phyloP scores from a whole-genome alignment of 2,113 vertebrate species.

The Pluvialis apricaria region DNA sequence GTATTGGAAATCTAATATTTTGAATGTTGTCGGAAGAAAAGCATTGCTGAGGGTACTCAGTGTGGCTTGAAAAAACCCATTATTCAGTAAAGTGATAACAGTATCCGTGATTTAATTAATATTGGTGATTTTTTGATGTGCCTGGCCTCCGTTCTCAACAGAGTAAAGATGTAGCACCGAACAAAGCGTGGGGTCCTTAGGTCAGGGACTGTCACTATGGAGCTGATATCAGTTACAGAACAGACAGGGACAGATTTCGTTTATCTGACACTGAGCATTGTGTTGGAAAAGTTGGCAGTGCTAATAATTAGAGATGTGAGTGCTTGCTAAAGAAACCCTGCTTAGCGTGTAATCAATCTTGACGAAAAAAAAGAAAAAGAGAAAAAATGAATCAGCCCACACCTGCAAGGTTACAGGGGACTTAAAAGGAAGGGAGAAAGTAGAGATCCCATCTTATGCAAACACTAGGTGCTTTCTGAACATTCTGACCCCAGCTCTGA shows the following conservation, averaged over 20 bases:
- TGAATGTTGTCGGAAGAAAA: neutral
- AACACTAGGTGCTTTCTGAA: neutral
- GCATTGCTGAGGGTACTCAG: neutral
- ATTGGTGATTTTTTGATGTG: constrained; percentile 56
- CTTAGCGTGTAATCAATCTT: constrained; percentile 56
- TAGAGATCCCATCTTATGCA: neutral
- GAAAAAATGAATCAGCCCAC: neutral
- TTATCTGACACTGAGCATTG: constrained; percentile 74
- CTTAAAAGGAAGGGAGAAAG: neutral
- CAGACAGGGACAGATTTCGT: constrained; percentile 75
- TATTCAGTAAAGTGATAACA: constrained; percentile 56
- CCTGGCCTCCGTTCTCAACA: constrained; percentile 57
- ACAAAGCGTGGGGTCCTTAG: constrained; percentile 70
- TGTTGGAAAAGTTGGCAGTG: constrained; percentile 57
- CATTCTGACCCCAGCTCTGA: neutral
- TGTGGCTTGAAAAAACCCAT: neutral
- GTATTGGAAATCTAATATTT: neutral
- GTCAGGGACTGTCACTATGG: constrained; percentile 75
- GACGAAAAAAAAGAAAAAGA: neutral
- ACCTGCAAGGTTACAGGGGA: constrained; percentile 4
- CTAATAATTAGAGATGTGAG: constrained; percentile 60
- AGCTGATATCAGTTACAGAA: constrained; percentile 75
- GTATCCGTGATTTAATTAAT: constrained; percentile 57
- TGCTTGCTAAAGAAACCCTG: constrained; percentile 14
- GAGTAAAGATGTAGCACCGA: constrained; percentile 62